A percentile compares a stretch with the other conserved stretches of the same genome.
Evolutionary conservation across 2,113 vertebrate genomes (phyloP).

Genomic region (Perccottus glenii): DNA sequence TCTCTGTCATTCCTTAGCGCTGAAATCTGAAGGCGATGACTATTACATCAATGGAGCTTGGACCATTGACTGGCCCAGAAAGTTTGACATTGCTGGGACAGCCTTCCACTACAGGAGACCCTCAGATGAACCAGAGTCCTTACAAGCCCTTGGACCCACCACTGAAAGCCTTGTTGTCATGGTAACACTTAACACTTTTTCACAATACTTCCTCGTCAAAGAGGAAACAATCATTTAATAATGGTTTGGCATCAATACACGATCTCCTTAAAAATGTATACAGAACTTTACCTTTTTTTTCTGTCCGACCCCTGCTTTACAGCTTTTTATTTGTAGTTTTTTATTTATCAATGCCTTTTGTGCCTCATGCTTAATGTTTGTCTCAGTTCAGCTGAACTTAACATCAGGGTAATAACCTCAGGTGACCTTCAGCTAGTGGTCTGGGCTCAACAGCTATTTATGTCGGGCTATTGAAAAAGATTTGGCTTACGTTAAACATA

Average conservation of each 20-base stretch:
- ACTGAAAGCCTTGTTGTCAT: conserved; percentile 93
- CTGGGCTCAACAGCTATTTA: conserved; percentile 51
- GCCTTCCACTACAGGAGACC: conserved; percentile 96
- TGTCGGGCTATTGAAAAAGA: conserved; percentile 40
- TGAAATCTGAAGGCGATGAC: conserved; percentile 94
- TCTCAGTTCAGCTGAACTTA: conserved; percentile 48
- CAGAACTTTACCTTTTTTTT: background rate
- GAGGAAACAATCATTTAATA: background rate
- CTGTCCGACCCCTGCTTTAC: background rate
- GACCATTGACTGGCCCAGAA: conserved; percentile 99
- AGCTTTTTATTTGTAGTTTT: background rate
- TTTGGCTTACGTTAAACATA: conserved; percentile 27
- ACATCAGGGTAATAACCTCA: conserved; percentile 64
- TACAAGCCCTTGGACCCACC: conserved; percentile 93
- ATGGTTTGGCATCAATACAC: background rate
- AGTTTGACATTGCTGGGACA: conserved; percentile 95
- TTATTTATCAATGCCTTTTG: conserved; percentile 12
- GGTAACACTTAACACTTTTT: conserved; percentile 76
- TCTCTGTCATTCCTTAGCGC: conserved; percentile 74
- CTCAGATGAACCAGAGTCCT: conserved; percentile 90
- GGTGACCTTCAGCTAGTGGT: conserved; percentile 46
- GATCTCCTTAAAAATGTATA: background rate
- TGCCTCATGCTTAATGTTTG: conserved; percentile 27
- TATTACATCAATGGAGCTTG: conserved; percentile 98
- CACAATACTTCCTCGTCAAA: background rate